Conservation (phyloP, 2,113 vertebrate species). For the Scolopax mira region DNA sequence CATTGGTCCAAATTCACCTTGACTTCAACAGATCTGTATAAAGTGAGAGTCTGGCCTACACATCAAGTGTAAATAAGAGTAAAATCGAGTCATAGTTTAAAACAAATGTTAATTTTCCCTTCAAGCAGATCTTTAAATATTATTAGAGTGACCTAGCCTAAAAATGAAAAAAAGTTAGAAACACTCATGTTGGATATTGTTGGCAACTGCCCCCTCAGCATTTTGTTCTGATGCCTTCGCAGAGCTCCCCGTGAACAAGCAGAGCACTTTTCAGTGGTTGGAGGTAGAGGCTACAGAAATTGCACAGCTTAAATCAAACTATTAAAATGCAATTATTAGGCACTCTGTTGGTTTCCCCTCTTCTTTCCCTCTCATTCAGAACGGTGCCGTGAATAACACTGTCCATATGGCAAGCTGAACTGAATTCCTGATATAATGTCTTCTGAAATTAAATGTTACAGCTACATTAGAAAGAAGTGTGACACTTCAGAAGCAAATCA, state of each 20-base stretch:
- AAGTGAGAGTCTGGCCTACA: not conserved
- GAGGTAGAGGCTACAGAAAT: not conserved
- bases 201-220: not conserved
- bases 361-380: not conserved
- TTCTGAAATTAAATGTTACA: not conserved
- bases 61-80: slow-evolving; percentile 5
- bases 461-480: not conserved
- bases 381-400: not conserved
- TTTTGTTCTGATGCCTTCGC: not conserved
- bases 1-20: not conserved
- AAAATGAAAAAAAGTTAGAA: not conserved
- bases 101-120: not conserved
- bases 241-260: not conserved
- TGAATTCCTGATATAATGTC: not conserved
- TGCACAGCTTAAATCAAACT: not conserved
- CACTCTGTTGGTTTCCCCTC: not conserved
- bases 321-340: not conserved
- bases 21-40: not conserved
- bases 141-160: slow-evolving; percentile 4
- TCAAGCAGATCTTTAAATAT: not conserved
- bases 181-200: no score
- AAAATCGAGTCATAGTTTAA: slow-evolving; percentile 9
- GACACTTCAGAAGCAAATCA: not conserved
- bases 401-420: not conserved
- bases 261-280: not conserved